Conservation (phyloP, 2,888 invertebrate genomes). For the Phrixothrix hirtus region DNA sequence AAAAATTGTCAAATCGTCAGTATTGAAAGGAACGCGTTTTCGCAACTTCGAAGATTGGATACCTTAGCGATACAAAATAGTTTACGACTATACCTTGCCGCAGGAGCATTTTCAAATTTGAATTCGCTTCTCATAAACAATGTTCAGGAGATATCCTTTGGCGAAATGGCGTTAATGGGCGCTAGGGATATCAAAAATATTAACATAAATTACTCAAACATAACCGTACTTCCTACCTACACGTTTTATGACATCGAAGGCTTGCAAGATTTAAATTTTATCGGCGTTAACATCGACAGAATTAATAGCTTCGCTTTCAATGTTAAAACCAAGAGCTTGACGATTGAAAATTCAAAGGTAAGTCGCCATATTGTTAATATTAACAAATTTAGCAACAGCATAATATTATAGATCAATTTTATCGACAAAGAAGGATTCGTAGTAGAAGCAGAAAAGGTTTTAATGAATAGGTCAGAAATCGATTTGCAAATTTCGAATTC, state of each 20-base stretch:
- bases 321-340: constrained; percentile 9
- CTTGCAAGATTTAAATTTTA: constrained; percentile 6
- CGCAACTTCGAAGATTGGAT: constrained; percentile 12
- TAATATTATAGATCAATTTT: constrained; percentile 14
- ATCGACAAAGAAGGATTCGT: constrained; percentile 7
- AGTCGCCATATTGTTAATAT: too few relatives aligned
- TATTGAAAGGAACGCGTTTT: constrained; percentile 18
- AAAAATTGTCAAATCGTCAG: constrained; percentile 18
- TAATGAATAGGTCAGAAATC: constrained; percentile 9
- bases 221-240: constrained; percentile 9
- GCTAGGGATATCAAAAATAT: constrained; percentile 21
- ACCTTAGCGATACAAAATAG: constrained; percentile 20
- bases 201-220: constrained; percentile 16
- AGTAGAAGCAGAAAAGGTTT: constrained; percentile 5
- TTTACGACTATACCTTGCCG: constrained; percentile 5
- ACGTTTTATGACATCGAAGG: constrained; percentile 18
- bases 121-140: constrained; percentile 23
- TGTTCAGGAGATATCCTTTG: constrained; percentile 15
- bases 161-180: constrained; percentile 24
- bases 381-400: too few relatives aligned
- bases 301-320: constrained; percentile 12
- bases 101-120: constrained; percentile 15
- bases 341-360: constrained; percentile 11
- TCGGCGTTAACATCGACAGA: constrained; percentile 12
- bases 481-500: not conserved